These are phyloP conservation scores for Hippoglossus hippoglossus DNA, from an alignment of 2,797 vertebrate genomes.

Conservation along the genomic window DNA sequence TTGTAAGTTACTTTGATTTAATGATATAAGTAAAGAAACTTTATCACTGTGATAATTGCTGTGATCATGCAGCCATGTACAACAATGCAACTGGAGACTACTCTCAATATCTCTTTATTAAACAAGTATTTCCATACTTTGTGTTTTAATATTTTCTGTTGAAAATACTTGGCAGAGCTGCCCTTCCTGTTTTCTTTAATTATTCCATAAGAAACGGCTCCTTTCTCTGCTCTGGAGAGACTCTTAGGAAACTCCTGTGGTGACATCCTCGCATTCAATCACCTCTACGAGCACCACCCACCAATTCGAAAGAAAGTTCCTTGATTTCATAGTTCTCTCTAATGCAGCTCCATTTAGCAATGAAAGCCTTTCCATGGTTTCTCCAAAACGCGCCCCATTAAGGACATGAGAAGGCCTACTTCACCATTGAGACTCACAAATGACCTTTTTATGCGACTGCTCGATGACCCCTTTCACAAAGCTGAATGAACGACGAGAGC, in stretches of 20 bases:
- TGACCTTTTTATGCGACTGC: constrained; percentile 76
- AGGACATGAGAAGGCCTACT: constrained; percentile 51
- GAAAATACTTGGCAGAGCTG: background rate
- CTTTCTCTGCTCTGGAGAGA: constrained; percentile 37
- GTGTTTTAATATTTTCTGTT: constrained; percentile 36
- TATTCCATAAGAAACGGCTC: constrained; percentile 18
- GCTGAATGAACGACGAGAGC: constrained; percentile 50
- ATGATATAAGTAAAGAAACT: constrained; percentile 56
- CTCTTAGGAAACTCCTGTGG: constrained; percentile 56
- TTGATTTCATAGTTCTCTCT: constrained; percentile 66
- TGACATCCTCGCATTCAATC: constrained; percentile 27
- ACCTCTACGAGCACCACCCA: constrained; percentile 41
- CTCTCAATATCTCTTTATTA: background rate
- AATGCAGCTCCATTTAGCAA: constrained; percentile 62
- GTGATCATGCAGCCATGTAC: constrained; percentile 19
- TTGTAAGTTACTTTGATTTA: constrained; percentile 64
- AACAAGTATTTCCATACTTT: constrained; percentile 28
- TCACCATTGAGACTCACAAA: constrained; percentile 74
- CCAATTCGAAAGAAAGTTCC: constrained; percentile 63
- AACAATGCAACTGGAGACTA: constrained; percentile 16
- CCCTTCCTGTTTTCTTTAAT: constrained; percentile 21
- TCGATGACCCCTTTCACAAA: constrained; percentile 75
- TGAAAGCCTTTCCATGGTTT: constrained; percentile 41
- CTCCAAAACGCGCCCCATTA: constrained; percentile 64
- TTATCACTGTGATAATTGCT: constrained; percentile 34